Percentiles rank a stretch among this genome's conserved stretches.
Evolutionary conservation across 2,113 vertebrate genomes (phyloP).

Genomic region (Corydoras sp.): DNA sequence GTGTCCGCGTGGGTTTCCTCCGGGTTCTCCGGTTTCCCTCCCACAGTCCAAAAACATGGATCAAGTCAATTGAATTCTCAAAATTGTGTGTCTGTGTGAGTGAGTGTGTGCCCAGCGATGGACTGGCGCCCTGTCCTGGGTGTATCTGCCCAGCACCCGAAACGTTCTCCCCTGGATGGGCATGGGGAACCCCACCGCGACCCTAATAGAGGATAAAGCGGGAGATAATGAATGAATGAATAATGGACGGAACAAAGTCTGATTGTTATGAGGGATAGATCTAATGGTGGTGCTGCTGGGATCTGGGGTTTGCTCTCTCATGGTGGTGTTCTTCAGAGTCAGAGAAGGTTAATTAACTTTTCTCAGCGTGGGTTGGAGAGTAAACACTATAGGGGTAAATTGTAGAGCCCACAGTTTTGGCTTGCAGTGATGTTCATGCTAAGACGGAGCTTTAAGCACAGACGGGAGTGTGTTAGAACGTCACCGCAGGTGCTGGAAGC

Average conservation of each 20-base stretch:
- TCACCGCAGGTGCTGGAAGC: conserved; percentile 31
- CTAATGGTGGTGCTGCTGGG: background rate
- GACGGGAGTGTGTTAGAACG: background rate
- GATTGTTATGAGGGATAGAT: background rate
- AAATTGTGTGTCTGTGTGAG: too few species aligned
- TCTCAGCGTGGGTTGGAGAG: background rate
- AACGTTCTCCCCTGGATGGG: too few species aligned
- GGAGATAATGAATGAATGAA: too few species aligned
- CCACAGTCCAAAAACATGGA: too few species aligned
- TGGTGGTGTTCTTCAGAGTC: background rate
- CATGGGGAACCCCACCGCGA: too few species aligned
- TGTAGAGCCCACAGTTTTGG: background rate
- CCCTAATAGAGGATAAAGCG: too few species aligned
- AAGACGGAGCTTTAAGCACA: background rate
- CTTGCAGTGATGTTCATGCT: background rate
- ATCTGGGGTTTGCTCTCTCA: conserved; percentile 1
- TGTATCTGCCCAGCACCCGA: too few species aligned
- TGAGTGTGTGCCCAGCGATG: too few species aligned
- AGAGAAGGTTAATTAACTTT: conserved; percentile 6
- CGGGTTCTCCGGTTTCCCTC: too few species aligned
- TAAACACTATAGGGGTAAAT: background rate
- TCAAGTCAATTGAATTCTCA: too few species aligned
- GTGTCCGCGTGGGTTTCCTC: too few species aligned
- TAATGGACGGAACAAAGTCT: background rate
- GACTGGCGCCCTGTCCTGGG: too few species aligned